Evolutionary conservation across 1,140 invertebrate genomes (phyloP), one percentile per base, ranked within the genome.

Genomic region (Ganaspis sp.): DNA sequence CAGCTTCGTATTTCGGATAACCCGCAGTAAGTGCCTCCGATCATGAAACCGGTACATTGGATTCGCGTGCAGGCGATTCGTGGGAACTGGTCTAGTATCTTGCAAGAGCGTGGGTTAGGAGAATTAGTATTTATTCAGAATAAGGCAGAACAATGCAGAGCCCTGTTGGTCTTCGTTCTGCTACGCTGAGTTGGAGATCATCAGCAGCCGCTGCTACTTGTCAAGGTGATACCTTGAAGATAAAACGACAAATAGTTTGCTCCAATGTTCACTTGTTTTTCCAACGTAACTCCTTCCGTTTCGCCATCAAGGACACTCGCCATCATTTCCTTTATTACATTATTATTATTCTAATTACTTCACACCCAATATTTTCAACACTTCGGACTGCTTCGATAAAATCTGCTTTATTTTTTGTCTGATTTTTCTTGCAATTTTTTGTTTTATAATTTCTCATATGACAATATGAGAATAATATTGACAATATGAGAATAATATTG

Each of bases 1-100:
- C 23, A 49, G 72, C 72, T 26, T 19, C 73, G 49, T 21, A 40
- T 69, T 54, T 58, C 26, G 77, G 78, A 80, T 77, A 78, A 54
- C 77, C 79, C 45, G 77, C 64, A 75, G 79, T 81, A 83, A 83
- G 76, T 64, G 74, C 79, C 77, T 78, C 76, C 64, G 75, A 76
- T 81, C 78, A 78, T 73, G 76, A 74, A 80, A 83, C 79, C 82
- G 83, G 85, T 87, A 86, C 85, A 81, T 85, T 83, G 81, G 86
- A 88, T 88, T 88, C 83, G 86, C 86, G 87, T 87, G 86, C 85
- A 83, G 83, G 83, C 78, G 80, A 81, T 78, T 85, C 86, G 87
- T 88, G 87, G 85, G 87, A 87, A 88, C 86, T 87, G 79, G 85
- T 85, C 83, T 87, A 86, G 86, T 86, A 85, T 88, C 86, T 87